phyloP scores from a whole-genome alignment of 2,888 invertebrate genomes.

The Autographa gamma region DNA sequence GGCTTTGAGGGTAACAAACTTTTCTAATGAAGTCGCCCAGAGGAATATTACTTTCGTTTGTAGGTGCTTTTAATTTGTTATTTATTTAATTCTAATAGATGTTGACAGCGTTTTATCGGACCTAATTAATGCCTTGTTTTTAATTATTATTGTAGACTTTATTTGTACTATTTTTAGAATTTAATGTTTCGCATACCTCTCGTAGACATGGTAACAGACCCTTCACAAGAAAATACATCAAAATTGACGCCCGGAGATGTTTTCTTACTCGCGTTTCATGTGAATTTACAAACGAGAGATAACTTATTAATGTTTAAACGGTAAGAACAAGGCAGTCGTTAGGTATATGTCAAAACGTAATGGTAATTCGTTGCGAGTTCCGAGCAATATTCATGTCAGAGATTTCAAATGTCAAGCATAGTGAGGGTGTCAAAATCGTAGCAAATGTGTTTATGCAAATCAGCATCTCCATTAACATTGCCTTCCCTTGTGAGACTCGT shows the following conservation, averaged over 20 bases:
- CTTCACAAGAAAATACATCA: neutral
- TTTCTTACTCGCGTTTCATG: conserved; percentile 26
- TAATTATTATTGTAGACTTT: neutral
- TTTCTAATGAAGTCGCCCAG: conserved; percentile 87
- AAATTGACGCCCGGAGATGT: conserved; percentile 27
- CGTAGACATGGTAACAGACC: neutral
- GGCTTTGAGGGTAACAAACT: conserved; percentile 86
- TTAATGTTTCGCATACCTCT: neutral
- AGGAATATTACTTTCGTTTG: conserved; percentile 82
- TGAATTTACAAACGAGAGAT: conserved; percentile 44
- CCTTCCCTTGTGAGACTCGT: conserved; percentile 68
- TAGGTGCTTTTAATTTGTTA: conserved; percentile 83
- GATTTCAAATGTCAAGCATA: conserved; percentile 82
- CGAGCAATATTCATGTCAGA: conserved; percentile 77
- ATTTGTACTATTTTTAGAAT: neutral
- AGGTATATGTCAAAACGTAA: conserved; percentile 65
- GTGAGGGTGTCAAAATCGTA: conserved; percentile 84
- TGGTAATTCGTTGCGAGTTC: conserved; percentile 68
- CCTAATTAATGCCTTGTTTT: no score
- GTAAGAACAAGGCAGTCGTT: conserved; percentile 68
- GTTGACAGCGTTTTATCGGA: conserved; percentile 35
- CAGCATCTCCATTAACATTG: conserved; percentile 83
- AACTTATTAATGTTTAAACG: conserved; percentile 64
- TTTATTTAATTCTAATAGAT: conserved; percentile 72
- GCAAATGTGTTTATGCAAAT: conserved; percentile 88